Conservation (phyloP, 2,113 vertebrate genomes). For the Campylomormyrus numenius region DNA sequence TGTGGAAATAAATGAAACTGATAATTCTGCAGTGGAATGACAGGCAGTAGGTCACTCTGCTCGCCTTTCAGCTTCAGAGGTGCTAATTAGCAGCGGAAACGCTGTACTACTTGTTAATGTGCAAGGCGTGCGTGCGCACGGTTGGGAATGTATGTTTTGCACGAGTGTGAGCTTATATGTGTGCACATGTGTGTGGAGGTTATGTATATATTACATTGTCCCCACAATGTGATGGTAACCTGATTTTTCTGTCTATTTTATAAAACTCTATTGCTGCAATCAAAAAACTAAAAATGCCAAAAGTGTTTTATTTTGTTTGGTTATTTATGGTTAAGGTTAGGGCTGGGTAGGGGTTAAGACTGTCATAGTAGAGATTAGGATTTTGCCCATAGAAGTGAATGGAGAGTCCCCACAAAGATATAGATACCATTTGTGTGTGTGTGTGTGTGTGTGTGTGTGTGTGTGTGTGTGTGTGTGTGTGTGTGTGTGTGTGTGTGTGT, state of each 20-base stretch:
- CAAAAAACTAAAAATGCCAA: background rate
- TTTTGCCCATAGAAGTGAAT: background rate
- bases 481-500: background rate
- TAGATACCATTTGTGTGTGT: background rate
- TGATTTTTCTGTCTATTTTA: background rate
- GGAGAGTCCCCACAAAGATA: background rate
- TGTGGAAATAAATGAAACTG: background rate
- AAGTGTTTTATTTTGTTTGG: background rate
- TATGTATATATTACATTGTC: background rate
- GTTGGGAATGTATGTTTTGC: background rate
- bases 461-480: background rate
- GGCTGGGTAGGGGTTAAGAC: background rate
- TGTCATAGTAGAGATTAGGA: no score
- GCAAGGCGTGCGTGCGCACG: background rate
- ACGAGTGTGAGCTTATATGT: background rate
- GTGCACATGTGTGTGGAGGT: background rate
- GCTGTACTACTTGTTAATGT: background rate
- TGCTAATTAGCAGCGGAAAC: constrained; percentile 1
- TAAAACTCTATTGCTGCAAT: background rate
- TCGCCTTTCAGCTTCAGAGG: background rate
- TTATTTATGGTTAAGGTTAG: background rate
- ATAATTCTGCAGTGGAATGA: background rate
- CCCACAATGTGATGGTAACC: background rate
- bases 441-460: background rate
- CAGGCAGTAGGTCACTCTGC: background rate